Evolutionary conservation across 2,113 vertebrate genomes (phyloP).

Genomic region (Scortum barcoo): DNA sequence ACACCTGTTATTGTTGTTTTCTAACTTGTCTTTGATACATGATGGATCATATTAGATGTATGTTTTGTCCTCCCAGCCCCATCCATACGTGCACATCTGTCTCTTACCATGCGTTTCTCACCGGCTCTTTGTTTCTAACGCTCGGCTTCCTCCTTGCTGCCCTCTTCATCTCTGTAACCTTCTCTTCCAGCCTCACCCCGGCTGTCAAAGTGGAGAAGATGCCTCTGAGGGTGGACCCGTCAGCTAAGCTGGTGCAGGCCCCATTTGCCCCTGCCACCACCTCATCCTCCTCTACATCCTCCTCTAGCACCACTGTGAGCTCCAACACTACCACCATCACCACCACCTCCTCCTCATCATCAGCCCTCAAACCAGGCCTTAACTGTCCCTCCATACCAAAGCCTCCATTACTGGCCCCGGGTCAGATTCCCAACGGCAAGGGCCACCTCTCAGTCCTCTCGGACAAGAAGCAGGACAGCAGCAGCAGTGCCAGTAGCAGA

Average conservation of each 20-base stretch:
- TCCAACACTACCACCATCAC: constrained; percentile 82
- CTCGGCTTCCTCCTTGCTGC: constrained; percentile 71
- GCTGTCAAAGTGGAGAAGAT: constrained; percentile 98
- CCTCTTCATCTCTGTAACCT: constrained; percentile 75
- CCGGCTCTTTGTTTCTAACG: constrained; percentile 74
- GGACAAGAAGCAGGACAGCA: constrained; percentile 96
- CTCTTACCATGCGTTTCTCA: constrained; percentile 64
- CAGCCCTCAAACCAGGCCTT: constrained; percentile 98
- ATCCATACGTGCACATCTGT: constrained; percentile 68
- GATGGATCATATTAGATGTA: constrained; percentile 45
- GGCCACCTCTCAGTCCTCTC: constrained; percentile 89
- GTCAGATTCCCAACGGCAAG: constrained; percentile 98
- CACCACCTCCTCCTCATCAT: constrained; percentile 90
- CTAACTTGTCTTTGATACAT: constrained; percentile 22
- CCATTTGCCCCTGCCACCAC: constrained; percentile 89
- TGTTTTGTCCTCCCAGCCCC: constrained; percentile 71
- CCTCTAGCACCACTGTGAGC: constrained; percentile 97
- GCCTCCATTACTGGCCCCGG: constrained; percentile 95
- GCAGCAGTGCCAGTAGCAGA: constrained; percentile 89
- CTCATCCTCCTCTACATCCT: constrained; percentile 88
- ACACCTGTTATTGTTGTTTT: background rate
- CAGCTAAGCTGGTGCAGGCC: constrained; percentile 90
- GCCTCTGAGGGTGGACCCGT: constrained; percentile 91
- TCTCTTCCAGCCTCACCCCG: constrained; percentile 89
- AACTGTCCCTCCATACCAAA: constrained; percentile 99